These are phyloP conservation scores for Aethes cnicana DNA, from an alignment of 2,888 invertebrate species.

Conservation along the genomic window DNA sequence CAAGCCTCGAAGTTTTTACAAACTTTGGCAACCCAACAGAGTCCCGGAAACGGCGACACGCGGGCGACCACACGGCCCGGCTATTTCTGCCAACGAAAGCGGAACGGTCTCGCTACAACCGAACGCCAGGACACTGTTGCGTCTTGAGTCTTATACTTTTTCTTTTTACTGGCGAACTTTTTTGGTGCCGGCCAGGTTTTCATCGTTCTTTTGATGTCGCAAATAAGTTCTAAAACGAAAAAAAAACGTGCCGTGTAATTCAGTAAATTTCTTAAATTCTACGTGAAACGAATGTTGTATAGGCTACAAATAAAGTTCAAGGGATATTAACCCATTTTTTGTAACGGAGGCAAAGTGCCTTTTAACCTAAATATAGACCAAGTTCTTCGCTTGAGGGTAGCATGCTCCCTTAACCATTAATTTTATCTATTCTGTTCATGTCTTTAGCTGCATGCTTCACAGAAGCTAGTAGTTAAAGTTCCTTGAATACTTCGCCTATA, in stretches of 20 bases:
- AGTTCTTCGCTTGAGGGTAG: background rate
- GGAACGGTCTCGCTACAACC: slow-evolving; percentile 57
- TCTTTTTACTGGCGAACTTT: background rate
- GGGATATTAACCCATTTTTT: background rate
- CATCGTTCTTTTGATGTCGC: background rate
- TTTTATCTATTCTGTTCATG: slow-evolving; percentile 15
- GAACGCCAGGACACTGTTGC: slow-evolving; percentile 31
- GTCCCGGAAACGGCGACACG: slow-evolving; percentile 72
- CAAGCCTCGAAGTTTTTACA: slow-evolving; percentile 15
- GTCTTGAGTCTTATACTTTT: slow-evolving; percentile 1
- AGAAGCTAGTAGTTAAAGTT: slow-evolving; percentile 13
- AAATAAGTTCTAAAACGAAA: too few species aligned
- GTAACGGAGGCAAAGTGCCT: background rate
- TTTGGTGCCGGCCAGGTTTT: slow-evolving; percentile 5
- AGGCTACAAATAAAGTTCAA: background rate
- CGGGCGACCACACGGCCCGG: slow-evolving; percentile 52
- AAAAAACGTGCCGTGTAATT: too few species aligned
- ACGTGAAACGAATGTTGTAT: background rate
- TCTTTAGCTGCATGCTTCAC: slow-evolving; percentile 7
- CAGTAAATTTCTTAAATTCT: too few species aligned
- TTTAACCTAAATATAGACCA: background rate
- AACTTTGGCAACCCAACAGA: slow-evolving; percentile 42
- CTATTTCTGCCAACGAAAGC: slow-evolving; percentile 76
- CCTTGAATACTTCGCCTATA: slow-evolving; percentile 18
- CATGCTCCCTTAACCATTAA: slow-evolving; percentile 11